A percentile compares a stretch with the other conserved stretches of the same genome.
Conservation (phyloP, 2,113 vertebrate species). For the Pipra filicauda region DNA sequence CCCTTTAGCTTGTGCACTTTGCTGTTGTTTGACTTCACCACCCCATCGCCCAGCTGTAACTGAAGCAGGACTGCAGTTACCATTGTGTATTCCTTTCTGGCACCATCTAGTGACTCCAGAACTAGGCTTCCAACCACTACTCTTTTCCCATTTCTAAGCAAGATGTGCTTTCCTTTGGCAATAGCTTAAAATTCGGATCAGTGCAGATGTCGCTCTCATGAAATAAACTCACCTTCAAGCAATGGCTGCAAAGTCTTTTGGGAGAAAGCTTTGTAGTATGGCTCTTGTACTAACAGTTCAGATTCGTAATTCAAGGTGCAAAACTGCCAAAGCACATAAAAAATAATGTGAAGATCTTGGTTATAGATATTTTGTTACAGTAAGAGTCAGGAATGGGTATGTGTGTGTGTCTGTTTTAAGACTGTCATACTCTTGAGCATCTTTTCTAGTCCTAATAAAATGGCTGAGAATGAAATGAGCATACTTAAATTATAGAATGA, state of each 20-base stretch:
- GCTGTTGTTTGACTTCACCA: background rate
- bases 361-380: conserved; percentile 49
- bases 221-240: conserved; percentile 2
- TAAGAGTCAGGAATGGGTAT: background rate
- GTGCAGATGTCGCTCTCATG: background rate
- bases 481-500: conserved; percentile 58
- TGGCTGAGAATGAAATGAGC: conserved; percentile 37
- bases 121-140: background rate
- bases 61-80: background rate
- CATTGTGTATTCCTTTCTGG: background rate
- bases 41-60: background rate
- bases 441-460: conserved; percentile 51
- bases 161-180: background rate
- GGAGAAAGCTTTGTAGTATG: conserved; percentile 19
- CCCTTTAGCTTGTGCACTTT: background rate
- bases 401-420: conserved; percentile 6
- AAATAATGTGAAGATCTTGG: conserved; percentile 50
- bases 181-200: background rate
- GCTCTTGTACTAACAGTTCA: conserved; percentile 43
- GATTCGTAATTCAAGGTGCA: conserved; percentile 50
- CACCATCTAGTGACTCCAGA: conserved; percentile 30
- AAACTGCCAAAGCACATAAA: conserved; percentile 60
- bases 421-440: conserved; percentile 11
- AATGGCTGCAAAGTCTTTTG: conserved; percentile 4
- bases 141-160: background rate